These are phyloP conservation scores for Xyrichtys novacula DNA, from an alignment of 2,797 vertebrate species.

Conservation along the genomic window DNA sequence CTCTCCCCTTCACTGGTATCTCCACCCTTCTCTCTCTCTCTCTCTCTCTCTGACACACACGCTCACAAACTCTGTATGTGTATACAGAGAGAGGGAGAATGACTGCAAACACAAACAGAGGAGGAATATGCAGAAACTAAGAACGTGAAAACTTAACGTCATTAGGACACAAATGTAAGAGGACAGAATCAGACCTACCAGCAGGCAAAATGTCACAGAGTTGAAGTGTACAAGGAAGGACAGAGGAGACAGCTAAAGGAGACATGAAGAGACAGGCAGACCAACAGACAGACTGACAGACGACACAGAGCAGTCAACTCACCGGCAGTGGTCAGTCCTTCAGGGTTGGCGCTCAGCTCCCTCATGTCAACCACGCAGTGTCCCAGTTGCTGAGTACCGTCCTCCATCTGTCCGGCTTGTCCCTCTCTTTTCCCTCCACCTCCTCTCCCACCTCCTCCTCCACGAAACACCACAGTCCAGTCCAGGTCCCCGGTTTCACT, in stretches of 20 bases:
- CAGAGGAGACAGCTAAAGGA: slow-evolving; percentile 26
- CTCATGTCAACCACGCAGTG: slow-evolving; percentile 82
- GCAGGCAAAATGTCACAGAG: slow-evolving; percentile 42
- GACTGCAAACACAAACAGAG: slow-evolving; percentile 33
- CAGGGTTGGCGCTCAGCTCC: slow-evolving; percentile 72
- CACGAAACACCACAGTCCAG: slow-evolving; percentile 79
- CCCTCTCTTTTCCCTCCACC: slow-evolving; percentile 55
- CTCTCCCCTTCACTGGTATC: slow-evolving; percentile 8
- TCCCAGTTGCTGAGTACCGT: slow-evolving; percentile 74
- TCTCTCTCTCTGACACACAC: background rate
- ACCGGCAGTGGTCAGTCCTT: slow-evolving; percentile 77
- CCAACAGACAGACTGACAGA: slow-evolving; percentile 43
- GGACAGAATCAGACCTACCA: slow-evolving; percentile 10
- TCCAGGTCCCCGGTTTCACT: slow-evolving; percentile 69
- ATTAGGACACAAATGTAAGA: slow-evolving; percentile 3
- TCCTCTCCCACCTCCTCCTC: slow-evolving; percentile 68
- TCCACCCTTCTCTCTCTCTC: slow-evolving; percentile 18
- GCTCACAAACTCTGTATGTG: slow-evolving; percentile 4
- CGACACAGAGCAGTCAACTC: slow-evolving; percentile 66
- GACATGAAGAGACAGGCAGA: slow-evolving; percentile 40
- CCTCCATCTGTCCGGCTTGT: slow-evolving; percentile 78
- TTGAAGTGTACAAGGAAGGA: slow-evolving; percentile 30
- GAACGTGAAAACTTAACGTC: slow-evolving; percentile 34
- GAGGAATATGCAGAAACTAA: slow-evolving; percentile 14
- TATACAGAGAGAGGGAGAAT: slow-evolving; percentile 9